A percentile compares a stretch with the other conserved stretches of the same genome.
phyloP scores from a whole-genome alignment of 2,888 invertebrate genomes.

The Lasius fuliginosus region DNA sequence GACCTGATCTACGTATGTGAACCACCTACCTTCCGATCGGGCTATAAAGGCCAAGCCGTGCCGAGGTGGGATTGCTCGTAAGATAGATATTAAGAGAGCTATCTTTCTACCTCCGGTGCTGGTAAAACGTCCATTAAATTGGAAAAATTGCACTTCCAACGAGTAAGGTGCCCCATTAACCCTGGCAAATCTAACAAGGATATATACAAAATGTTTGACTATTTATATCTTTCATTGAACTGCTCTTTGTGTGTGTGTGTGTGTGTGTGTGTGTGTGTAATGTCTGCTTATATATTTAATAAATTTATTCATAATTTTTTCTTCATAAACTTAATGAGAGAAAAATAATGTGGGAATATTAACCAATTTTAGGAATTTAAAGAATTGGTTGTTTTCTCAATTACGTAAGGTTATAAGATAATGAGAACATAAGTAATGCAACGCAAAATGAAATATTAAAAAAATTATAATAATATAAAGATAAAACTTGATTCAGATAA shows the following conservation, averaged over 20 bases:
- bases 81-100: slow-evolving; percentile 49
- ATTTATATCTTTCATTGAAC: background rate
- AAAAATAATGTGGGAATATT: background rate
- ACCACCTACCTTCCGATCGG: slow-evolving; percentile 43
- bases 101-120: background rate
- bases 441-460: background rate
- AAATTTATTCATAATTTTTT: background rate
- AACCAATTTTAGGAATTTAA: background rate
- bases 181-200: background rate
- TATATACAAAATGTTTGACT: background rate
- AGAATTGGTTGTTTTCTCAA: background rate
- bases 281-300: background rate
- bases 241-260: background rate
- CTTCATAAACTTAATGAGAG: background rate
- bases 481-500: background rate
- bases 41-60: slow-evolving; percentile 52
- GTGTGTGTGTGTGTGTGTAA: background rate
- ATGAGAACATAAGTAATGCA: background rate
- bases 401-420: background rate
- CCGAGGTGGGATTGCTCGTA: slow-evolving; percentile 10
- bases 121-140: slow-evolving; percentile 33
- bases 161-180: background rate
- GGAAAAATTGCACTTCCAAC: background rate
- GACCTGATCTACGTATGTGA: slow-evolving; percentile 29
- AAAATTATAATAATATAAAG: background rate